Base-by-base conservation (phyloP, 2,888 invertebrate genomes). In the Tubulanus polymorphus region DNA sequence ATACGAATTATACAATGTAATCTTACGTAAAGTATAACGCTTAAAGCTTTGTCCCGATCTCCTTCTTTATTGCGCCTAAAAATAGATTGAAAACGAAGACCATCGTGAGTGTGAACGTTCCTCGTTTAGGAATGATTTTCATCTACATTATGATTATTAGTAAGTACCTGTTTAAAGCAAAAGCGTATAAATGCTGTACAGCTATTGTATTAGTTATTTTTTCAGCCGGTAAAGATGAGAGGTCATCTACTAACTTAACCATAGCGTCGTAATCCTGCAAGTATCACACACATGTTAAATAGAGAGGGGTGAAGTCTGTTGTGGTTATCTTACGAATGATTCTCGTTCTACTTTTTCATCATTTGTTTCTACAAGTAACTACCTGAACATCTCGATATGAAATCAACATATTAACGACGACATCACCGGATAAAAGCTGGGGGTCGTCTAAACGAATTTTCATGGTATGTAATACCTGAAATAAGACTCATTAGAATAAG, bases 371-470 rank as follows among this genome's bases (percentile, higher is more conserved):
- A n/a, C n/a, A n/a, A n/a, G n/a, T n/a, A n/a, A 54, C 28, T 54
- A 76, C 78, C 75, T 79, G 79, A 23, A 76, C 70, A 48, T 79
- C 78, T 55, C 80, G 65, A 64, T 76, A 90, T 1, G 93, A 93
- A 73, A 94, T 89, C 55, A 96, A 83, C 85, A 95, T 90, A 79
- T 93, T 94, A 59, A 94, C 85, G 32, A 99, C 90, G 0, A 96
- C 94, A 78, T 99, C 97, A 1, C 93, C 91, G 1, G 94, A 94
- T 2, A 99, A 83, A 0, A 99, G 91, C 67, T 95, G 93, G 0
- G 96, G 95, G 80, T 99, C 97, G 79, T 99, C 97, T 49, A 99
- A 83, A 35, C 97, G 85, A 61, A 89, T 88, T 6, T 93, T 85
- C 88, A 99, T 91, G 48, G 91, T 91, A 71, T 91, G 88, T 30